These are phyloP conservation scores for Vidua macroura DNA, from an alignment of 2,113 vertebrate species.

Conservation along the genomic window DNA sequence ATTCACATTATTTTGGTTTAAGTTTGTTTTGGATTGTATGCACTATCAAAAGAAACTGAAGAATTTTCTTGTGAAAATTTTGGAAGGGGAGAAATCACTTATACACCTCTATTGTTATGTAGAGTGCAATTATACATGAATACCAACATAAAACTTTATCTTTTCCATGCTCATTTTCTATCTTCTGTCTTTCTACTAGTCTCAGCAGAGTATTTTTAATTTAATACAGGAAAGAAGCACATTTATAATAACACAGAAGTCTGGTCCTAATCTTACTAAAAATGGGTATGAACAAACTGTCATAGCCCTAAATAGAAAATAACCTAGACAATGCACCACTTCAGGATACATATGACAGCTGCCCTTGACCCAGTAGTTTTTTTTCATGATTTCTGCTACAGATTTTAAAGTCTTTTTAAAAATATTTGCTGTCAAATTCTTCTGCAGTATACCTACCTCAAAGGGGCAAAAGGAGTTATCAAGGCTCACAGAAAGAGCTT, in stretches of 20 bases:
- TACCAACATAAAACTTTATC: neutral
- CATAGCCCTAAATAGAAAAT: neutral
- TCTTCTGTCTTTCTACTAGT: neutral
- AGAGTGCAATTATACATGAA: neutral
- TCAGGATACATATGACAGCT: neutral
- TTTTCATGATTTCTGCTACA: neutral
- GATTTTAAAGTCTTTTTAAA: neutral
- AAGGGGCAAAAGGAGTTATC: neutral
- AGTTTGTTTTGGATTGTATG: neutral
- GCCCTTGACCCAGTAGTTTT: neutral
- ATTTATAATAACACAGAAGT: neutral
- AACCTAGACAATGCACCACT: neutral
- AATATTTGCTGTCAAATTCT: neutral
- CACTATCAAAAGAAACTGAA: neutral
- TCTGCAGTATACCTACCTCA: neutral
- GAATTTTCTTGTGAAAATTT: neutral
- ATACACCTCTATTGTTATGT: neutral
- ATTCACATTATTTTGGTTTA: neutral
- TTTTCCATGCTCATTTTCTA: neutral
- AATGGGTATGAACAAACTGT: neutral
- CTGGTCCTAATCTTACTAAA: neutral
- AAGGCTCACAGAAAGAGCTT: neutral
- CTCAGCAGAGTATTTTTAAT: neutral
- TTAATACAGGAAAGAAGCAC: neutral
- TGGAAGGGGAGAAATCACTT: neutral